Evolutionary conservation across 1,140 invertebrate genomes (phyloP).

Genomic region (Metaphire vulgaris): DNA sequence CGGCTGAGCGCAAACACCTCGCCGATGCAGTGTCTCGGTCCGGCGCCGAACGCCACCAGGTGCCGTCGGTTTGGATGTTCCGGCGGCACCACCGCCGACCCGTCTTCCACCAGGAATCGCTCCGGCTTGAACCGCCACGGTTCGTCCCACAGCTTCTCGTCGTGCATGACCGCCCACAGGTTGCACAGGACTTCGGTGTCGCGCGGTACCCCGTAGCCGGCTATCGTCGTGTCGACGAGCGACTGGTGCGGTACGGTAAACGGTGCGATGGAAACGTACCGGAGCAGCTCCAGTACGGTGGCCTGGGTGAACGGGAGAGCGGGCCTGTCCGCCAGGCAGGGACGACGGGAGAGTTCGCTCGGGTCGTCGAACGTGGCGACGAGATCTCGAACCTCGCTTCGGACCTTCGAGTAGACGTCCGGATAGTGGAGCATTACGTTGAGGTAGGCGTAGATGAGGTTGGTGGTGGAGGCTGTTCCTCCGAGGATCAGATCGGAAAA

Average conservation of each 20-base stretch:
- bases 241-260: neutral
- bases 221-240: conserved; percentile 3
- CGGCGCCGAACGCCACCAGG: conserved; percentile 6
- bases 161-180: neutral
- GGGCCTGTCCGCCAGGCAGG: neutral
- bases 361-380: neutral
- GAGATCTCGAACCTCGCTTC: neutral
- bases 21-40: conserved; percentile 5
- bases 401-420: neutral
- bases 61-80: neutral
- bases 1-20: conserved; percentile 2
- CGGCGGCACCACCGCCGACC: neutral
- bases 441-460: conserved; percentile 1
- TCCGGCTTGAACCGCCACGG: conserved; percentile 10
- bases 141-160: neutral
- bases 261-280: neutral
- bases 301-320: neutral
- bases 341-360: neutral
- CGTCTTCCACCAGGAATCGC: conserved; percentile 4
- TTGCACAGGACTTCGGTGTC: conserved; percentile 1
- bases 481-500: neutral
- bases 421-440: conserved; percentile 7
- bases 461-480: neutral
- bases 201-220: neutral
- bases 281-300: conserved; percentile 1